A percentile compares a stretch with the other conserved stretches of the same genome.
Evolutionary conservation across 2,888 invertebrate genomes (phyloP).

Genomic region (Chesias legatella): DNA sequence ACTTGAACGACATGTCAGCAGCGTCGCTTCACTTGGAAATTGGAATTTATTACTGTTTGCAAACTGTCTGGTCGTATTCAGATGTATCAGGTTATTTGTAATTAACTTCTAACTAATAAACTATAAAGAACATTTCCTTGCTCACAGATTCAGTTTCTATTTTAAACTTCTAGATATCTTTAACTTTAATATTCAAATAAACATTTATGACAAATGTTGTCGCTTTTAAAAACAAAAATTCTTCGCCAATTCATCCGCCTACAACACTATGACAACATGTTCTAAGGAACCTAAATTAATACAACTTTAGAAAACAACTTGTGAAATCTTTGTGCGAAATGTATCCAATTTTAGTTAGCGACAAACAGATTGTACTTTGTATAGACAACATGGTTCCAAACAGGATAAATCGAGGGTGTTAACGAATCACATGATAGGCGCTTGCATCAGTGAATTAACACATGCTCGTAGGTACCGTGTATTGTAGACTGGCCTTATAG

Average conservation of each 20-base stretch:
- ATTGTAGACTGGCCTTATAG: no score
- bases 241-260: slow-evolving; percentile 5
- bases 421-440: slow-evolving; percentile 8
- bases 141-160: no score
- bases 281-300: slow-evolving; percentile 1
- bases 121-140: no score
- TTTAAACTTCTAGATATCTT: no score
- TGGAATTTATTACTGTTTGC: no score
- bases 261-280: slow-evolving; percentile 8
- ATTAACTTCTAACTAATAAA: no score
- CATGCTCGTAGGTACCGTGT: slow-evolving; percentile 4
- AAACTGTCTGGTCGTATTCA: no score
- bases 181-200: no score
- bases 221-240: slow-evolving; percentile 5
- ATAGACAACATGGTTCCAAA: neutral
- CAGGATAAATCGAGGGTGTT: slow-evolving; percentile 19
- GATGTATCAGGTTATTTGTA: no score
- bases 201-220: no score
- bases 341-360: neutral
- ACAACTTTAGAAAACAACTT: slow-evolving; percentile 8
- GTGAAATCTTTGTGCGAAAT: slow-evolving; percentile 1
- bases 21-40: neutral
- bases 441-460: slow-evolving; percentile 8
- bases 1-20: slow-evolving; percentile 3
- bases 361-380: no score